These are phyloP conservation scores for Rapana venosa DNA, from an alignment of 2,888 invertebrate species.

Conservation along the genomic window DNA sequence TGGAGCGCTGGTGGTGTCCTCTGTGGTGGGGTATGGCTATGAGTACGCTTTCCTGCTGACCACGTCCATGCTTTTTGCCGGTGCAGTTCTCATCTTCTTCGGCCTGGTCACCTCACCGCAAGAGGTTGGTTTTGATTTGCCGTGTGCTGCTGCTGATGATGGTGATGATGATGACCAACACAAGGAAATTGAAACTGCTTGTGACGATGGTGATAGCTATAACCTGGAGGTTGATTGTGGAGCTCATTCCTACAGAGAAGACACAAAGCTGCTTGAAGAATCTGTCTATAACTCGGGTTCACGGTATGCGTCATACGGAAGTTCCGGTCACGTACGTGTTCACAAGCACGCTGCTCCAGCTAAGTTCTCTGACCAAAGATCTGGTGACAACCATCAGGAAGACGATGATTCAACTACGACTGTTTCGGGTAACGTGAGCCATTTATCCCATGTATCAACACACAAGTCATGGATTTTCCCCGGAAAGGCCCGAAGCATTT, in stretches of 20 bases:
- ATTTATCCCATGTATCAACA: no score
- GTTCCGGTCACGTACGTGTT: not conserved
- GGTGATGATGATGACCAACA: not conserved
- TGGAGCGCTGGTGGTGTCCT: constrained; percentile 78
- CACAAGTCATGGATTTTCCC: no score
- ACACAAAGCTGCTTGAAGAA: not conserved
- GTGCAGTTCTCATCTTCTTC: constrained; percentile 77
- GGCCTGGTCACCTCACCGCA: constrained; percentile 77
- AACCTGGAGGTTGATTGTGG: not conserved
- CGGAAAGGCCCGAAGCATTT: no score
- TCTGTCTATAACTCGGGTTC: not conserved
- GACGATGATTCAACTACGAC: no score
- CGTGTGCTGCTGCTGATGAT: constrained; percentile 58
- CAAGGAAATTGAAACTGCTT: not conserved
- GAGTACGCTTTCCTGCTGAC: constrained; percentile 80
- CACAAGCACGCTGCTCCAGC: not conserved
- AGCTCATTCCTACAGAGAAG: not conserved
- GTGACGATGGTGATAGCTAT: not conserved
- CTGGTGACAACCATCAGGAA: no score
- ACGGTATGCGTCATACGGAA: not conserved
- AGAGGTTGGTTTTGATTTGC: constrained; percentile 76
- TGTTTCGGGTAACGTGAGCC: no score
- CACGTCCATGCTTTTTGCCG: constrained; percentile 76
- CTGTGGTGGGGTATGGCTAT: constrained; percentile 79
- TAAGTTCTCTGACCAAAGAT: no score